Evolutionary conservation across 2,888 invertebrate genomes (phyloP), one percentile per base, ranked within the genome.

Genomic region (Papilio elwesi): DNA sequence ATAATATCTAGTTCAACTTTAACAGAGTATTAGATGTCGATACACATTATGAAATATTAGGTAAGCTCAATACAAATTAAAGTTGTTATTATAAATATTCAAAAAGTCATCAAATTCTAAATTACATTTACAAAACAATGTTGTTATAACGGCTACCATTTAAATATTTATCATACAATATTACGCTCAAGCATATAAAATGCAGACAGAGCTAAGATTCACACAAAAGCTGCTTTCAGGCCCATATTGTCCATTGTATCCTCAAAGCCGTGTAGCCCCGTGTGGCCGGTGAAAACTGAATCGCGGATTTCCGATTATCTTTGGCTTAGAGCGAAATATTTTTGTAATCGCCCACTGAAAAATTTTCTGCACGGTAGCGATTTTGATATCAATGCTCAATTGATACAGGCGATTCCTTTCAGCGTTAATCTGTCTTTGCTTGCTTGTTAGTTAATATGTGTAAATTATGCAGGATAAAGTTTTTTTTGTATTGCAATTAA

Each of bases 291-390:
- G 43, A 62, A 62, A 62, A 69, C 38, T 52, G 62, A 16, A 49
- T 69, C 51, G 52, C 48, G 69, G 51, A 69, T 68, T 68, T 48
- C 38, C 69, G 62, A 69, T 69, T 62, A 69, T 69, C 62, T 62
- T 52, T 51, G 15, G 51, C 52, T 69, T 69, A 62, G 16, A 51
- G 15, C 51, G 62, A 49, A 59, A 69, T 69, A 62, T 69, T 49
- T 62, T 62, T 62, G 57, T 16, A 52, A 69, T 38, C 38, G 10
- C 51, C 15, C 13, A 8, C 57, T 12, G 48, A 49, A 68, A 57
- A 67, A n/a, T 55, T 43, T 52, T 38, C 7, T 13, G 13, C 9
- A 10, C 43, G 13, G 7, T 38, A 15, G 43, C 10, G 6, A 11
- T 57, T 57, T 48, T 57, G 26, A 57, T 68, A 68, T 36, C 68